Percentiles rank a stretch among this genome's conserved stretches.
Evolutionary conservation across 1,140 invertebrate genomes (phyloP).

Genomic region (Drosophila triauraria): DNA sequence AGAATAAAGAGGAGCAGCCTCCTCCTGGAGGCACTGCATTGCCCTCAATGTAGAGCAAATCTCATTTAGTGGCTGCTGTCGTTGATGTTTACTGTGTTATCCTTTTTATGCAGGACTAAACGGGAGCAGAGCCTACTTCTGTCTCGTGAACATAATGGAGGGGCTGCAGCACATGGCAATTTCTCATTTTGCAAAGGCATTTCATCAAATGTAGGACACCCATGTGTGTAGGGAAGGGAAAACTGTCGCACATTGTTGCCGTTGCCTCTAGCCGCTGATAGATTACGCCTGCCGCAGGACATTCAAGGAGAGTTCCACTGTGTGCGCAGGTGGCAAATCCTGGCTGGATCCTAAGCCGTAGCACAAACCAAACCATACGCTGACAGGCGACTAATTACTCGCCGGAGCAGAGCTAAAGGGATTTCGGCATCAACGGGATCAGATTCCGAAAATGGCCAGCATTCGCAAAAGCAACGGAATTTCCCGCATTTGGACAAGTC

Average conservation of each 20-base stretch:
- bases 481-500: conserved; percentile 46
- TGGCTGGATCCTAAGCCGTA: conserved; percentile 25
- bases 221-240: conserved; percentile 20
- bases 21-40: conserved; percentile 26
- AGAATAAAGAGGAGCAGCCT: conserved; percentile 27
- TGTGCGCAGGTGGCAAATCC: conserved; percentile 44
- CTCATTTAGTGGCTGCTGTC: conserved; percentile 49
- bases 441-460: conserved; percentile 33
- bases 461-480: conserved; percentile 36
- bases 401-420: conserved; percentile 39
- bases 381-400: conserved; percentile 51
- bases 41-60: conserved; percentile 50
- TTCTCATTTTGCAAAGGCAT: conserved; percentile 52
- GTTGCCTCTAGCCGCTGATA: conserved; percentile 39
- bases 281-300: conserved; percentile 43
- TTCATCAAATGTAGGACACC: conserved; percentile 45
- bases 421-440: conserved; percentile 47
- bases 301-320: conserved; percentile 12
- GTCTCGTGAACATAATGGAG: conserved; percentile 30
- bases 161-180: conserved; percentile 44
- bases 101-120: conserved; percentile 48
- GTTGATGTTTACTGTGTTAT: conserved; percentile 50
- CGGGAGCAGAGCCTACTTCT: conserved; percentile 49
- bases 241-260: conserved; percentile 38
- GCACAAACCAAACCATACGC: conserved; percentile 51